These are phyloP conservation scores for Lethenteron reissneri DNA, from an alignment of 2,113 vertebrate species.

Conservation along the genomic window DNA sequence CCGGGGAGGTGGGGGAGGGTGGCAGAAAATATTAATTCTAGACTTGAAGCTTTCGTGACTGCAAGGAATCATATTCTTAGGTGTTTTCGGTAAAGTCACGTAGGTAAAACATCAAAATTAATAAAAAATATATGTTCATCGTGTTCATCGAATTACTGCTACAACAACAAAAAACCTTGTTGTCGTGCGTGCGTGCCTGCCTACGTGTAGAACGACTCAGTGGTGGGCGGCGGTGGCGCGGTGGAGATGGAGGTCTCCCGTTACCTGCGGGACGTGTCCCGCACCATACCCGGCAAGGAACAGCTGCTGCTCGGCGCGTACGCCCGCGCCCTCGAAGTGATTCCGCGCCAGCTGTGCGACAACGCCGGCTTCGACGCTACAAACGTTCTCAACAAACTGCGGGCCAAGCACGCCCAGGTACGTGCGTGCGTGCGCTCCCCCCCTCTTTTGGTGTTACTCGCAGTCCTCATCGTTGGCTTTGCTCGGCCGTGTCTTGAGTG, in stretches of 20 bases:
- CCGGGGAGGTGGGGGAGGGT: too few species aligned
- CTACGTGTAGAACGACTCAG: slow-evolving; percentile 50
- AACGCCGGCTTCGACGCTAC: slow-evolving; percentile 97
- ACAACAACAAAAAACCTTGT: too few species aligned
- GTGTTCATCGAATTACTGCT: too few species aligned
- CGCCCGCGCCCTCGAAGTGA: slow-evolving; percentile 82
- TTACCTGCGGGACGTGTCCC: slow-evolving; percentile 71
- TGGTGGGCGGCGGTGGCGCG: slow-evolving; percentile 73
- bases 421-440: neutral
- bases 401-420: slow-evolving; percentile 87
- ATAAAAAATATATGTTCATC: too few species aligned
- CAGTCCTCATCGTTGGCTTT: too few species aligned
- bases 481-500: too few species aligned
- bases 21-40: too few species aligned
- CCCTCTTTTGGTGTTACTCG: too few species aligned
- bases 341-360: slow-evolving; percentile 86
- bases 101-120: too few species aligned
- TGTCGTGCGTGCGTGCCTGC: neutral
- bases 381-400: slow-evolving; percentile 93
- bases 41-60: too few species aligned
- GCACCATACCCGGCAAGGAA: slow-evolving; percentile 89
- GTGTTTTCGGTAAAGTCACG: too few species aligned
- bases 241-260: slow-evolving; percentile 96
- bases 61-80: too few species aligned
- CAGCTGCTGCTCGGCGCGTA: slow-evolving; percentile 86